These are phyloP conservation scores for Onchidella celtica DNA, from an alignment of 2,888 invertebrate genomes.

Conservation along the genomic window DNA sequence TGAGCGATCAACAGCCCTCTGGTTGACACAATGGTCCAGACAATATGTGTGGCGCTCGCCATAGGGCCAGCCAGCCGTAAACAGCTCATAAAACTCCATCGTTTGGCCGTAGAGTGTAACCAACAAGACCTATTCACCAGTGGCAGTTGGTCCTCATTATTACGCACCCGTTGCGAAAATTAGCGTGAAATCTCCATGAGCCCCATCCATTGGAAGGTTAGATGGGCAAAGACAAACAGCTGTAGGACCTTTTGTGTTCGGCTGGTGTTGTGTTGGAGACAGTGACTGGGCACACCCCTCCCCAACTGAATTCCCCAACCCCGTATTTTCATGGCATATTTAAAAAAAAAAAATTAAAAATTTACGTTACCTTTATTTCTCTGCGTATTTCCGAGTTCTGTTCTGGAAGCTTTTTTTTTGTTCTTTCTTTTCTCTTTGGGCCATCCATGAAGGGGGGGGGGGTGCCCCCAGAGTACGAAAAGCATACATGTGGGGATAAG, in stretches of 20 bases:
- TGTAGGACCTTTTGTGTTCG: neutral
- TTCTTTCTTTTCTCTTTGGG: no score
- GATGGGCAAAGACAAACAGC: slow-evolving; percentile 22
- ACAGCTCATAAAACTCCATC: slow-evolving; percentile 26
- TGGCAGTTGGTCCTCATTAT: slow-evolving; percentile 3
- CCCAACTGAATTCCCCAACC: no score
- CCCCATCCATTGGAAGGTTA: neutral
- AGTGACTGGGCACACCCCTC: no score
- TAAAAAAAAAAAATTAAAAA: no score
- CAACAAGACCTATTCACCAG: neutral
- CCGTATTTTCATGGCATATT: no score
- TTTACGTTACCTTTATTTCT: no score
- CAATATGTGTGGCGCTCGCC: neutral
- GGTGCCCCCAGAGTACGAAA: no score
- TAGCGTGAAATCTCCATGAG: slow-evolving; percentile 11
- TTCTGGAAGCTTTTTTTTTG: no score
- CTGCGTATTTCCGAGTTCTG: no score
- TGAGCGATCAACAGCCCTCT: neutral
- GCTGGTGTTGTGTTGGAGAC: no score
- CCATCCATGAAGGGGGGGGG: no score
- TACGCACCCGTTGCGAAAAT: slow-evolving; percentile 2
- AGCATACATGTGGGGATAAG: no score
- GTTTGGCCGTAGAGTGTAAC: slow-evolving; percentile 13
- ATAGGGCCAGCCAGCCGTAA: neutral
- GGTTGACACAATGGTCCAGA: neutral